Conservation (phyloP, 2,113 vertebrate genomes). For the Cyanocitta stelleri region DNA sequence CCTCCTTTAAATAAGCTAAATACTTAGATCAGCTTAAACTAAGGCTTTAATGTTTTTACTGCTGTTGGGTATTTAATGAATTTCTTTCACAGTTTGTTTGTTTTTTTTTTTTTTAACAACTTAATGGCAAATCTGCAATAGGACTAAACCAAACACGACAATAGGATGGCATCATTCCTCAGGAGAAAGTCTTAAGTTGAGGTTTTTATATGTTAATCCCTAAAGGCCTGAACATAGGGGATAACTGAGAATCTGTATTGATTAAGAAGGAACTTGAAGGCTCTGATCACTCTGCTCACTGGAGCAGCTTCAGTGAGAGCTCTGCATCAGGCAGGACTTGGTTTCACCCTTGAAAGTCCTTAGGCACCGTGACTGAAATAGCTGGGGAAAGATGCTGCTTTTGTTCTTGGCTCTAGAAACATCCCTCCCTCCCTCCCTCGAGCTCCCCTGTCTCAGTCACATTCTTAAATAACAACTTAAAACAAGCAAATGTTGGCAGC, state of each 20-base stretch:
- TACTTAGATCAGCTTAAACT: neutral
- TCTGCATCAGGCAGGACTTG: neutral
- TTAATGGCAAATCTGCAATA: neutral
- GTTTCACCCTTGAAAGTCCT: neutral
- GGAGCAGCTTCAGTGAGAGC: neutral
- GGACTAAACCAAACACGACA: neutral
- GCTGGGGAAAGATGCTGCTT: constrained; percentile 29
- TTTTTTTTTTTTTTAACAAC: neutral
- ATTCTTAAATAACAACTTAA: constrained; percentile 16
- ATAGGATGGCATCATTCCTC: neutral
- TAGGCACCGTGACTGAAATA: neutral
- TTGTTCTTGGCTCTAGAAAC: constrained; percentile 68
- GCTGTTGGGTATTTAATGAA: neutral
- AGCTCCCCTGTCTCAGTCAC: neutral
- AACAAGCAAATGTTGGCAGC: neutral
- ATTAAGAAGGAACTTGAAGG: neutral
- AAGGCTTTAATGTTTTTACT: neutral
- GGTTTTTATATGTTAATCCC: neutral
- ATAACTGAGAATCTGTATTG: neutral
- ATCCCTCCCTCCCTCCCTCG: neutral
- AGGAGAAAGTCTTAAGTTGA: neutral
- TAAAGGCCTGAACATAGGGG: neutral
- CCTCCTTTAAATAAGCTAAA: neutral
- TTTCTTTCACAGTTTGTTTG: neutral
- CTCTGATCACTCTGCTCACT: neutral